Conservation (phyloP, 2,888 invertebrate genomes). For the Alsophila aescularia region DNA sequence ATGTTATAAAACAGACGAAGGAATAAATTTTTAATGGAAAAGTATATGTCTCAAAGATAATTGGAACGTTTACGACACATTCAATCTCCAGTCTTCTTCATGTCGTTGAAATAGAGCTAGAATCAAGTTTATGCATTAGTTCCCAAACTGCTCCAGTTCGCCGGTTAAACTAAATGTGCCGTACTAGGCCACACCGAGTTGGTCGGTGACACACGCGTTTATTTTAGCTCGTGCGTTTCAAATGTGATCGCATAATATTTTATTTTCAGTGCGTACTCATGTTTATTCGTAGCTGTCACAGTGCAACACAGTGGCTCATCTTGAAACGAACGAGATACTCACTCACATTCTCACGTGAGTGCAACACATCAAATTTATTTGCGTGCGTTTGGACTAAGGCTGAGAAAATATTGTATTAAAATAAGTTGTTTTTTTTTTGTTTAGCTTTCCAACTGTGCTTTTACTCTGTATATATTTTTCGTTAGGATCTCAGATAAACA, state of each 20-base stretch:
- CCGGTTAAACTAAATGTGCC: slow-evolving; percentile 32
- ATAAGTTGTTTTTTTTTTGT: too few relatives aligned
- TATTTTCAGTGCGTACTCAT: slow-evolving; percentile 78
- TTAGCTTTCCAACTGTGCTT: too few relatives aligned
- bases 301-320: slow-evolving; percentile 16
- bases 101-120: neutral
- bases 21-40: too few relatives aligned
- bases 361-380: too few relatives aligned
- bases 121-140: neutral
- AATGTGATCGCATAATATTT: slow-evolving; percentile 78
- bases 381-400: too few relatives aligned
- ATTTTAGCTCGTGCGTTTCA: slow-evolving; percentile 71
- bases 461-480: too few relatives aligned
- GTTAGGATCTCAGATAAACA: too few relatives aligned
- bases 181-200: slow-evolving; percentile 49
- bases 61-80: neutral
- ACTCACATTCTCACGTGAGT: neutral
- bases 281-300: slow-evolving; percentile 71
- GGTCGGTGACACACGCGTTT: slow-evolving; percentile 67
- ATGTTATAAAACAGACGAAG: too few relatives aligned
- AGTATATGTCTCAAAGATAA: neutral
- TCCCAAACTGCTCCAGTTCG: slow-evolving; percentile 3
- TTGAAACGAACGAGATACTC: slow-evolving; percentile 39
- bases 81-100: neutral
- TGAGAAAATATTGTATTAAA: too few relatives aligned